These are phyloP conservation scores for Drosophila bocqueti DNA, from an alignment of 1,140 invertebrate species.

Conservation along the genomic window DNA sequence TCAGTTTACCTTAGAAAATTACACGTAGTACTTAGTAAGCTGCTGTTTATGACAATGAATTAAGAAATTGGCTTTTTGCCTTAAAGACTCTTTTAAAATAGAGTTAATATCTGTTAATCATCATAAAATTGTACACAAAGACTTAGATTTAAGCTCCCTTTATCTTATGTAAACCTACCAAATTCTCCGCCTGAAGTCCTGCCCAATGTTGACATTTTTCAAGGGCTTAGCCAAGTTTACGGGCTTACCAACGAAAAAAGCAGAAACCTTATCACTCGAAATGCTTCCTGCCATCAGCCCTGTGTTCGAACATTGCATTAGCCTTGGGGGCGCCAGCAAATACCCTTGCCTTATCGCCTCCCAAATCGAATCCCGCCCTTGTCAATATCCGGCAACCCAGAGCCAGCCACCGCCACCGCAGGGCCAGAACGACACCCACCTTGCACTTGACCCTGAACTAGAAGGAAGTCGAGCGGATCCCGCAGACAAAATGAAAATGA, in stretches of 20 bases:
- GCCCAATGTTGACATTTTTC: conserved; percentile 8
- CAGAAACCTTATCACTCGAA: conserved; percentile 14
- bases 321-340: conserved; percentile 21
- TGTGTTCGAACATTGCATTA: conserved; percentile 20
- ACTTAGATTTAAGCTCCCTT: not conserved
- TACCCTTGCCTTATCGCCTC: not conserved
- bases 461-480: conserved; percentile 9
- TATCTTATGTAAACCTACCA: not conserved
- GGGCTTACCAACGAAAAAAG: not conserved
- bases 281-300: conserved; percentile 21
- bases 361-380: conserved; percentile 27
- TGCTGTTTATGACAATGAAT: not conserved
- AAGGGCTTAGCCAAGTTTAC: conserved; percentile 17
- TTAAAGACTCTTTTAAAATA: not conserved
- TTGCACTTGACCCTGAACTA: conserved; percentile 36
- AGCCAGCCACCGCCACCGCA: conserved; percentile 24
- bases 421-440: conserved; percentile 14
- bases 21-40: not conserved
- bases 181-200: not conserved
- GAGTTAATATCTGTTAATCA: not conserved
- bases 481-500: conserved; percentile 13
- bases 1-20: not conserved
- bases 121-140: not conserved
- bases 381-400: conserved; percentile 39
- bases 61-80: not conserved